Evolutionary conservation across 2,113 vertebrate species (phyloP).

Genomic region (Chamaetylas fuelleborni): DNA sequence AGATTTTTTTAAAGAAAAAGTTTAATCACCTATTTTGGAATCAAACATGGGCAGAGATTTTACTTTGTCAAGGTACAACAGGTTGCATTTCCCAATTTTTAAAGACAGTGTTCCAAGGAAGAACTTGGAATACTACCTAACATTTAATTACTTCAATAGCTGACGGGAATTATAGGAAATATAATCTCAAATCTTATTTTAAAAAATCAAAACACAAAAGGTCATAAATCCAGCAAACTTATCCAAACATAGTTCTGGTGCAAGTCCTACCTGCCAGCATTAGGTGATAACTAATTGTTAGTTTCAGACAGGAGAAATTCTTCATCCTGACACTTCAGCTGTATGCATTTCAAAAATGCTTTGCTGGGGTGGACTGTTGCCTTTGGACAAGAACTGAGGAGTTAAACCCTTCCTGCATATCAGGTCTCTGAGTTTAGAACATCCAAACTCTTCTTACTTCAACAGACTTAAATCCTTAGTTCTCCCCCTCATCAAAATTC

Average conservation of each 20-base stretch:
- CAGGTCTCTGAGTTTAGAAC: background rate
- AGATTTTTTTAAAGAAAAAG: background rate
- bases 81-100: background rate
- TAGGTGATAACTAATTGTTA: background rate
- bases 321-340: background rate
- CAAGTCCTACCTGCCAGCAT: background rate
- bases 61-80: background rate
- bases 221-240: background rate
- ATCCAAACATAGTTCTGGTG: background rate
- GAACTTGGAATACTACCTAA: background rate
- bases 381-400: conserved; percentile 41
- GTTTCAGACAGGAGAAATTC: conserved; percentile 37
- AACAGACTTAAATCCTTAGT: conserved; percentile 6
- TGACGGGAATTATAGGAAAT: conserved; percentile 2
- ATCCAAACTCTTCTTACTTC: background rate
- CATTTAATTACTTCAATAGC: background rate
- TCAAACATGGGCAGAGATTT: background rate
- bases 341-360: background rate
- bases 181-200: background rate
- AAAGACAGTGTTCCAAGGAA: background rate
- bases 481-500: background rate
- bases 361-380: conserved; percentile 13
- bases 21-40: background rate
- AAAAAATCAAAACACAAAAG: background rate
- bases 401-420: background rate